These are phyloP conservation scores for Vespertilio murinus DNA, from an alignment of 2,797 vertebrate genomes.

Conservation along the genomic window DNA sequence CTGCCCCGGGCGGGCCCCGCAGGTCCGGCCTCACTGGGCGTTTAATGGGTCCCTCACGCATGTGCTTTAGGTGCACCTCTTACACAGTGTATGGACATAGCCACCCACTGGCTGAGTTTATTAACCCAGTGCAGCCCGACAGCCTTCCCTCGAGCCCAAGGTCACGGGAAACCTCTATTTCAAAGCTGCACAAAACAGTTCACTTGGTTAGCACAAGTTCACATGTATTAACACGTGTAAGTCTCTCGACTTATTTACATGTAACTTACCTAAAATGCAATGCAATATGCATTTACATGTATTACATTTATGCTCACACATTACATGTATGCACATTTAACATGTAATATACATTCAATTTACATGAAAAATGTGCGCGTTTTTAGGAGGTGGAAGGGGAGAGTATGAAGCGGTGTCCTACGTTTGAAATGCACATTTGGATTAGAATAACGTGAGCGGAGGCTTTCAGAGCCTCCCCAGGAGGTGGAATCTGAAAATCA, in stretches of 20 bases:
- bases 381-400: neutral
- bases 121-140: neutral
- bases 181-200: neutral
- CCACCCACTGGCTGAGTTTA: neutral
- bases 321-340: neutral
- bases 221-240: neutral
- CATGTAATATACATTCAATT: neutral
- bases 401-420: neutral
- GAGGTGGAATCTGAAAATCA: neutral
- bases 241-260: neutral
- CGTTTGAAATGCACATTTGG: neutral
- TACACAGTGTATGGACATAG: neutral
- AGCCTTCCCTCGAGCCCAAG: neutral
- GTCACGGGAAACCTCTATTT: slow-evolving; percentile 1
- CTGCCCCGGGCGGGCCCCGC: neutral
- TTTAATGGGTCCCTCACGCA: neutral
- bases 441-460: neutral
- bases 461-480: neutral
- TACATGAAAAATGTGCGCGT: neutral
- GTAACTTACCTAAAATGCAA: neutral
- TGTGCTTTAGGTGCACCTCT: neutral
- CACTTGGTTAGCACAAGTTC: neutral
- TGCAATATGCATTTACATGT: neutral
- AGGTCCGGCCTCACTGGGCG: neutral
- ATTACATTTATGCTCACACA: neutral